phyloP scores from a whole-genome alignment of 2,888 invertebrate genomes.

The Beris morrisii region DNA sequence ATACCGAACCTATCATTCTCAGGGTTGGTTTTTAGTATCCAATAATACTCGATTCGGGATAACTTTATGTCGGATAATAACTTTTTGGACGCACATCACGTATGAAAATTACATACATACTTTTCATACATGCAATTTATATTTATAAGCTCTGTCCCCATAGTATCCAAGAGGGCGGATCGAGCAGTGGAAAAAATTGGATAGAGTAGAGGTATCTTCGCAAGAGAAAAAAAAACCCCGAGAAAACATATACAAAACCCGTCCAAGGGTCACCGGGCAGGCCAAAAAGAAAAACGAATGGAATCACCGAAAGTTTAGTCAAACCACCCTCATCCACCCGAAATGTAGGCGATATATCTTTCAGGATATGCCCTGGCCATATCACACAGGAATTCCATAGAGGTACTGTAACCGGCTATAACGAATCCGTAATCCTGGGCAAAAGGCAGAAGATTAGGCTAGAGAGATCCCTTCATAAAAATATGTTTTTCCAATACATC shows the following conservation, averaged over 20 bases:
- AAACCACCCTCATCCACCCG: constrained; percentile 10
- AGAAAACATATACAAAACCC: constrained; percentile 12
- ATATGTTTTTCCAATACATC: constrained; percentile 16
- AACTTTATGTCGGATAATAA: constrained; percentile 40
- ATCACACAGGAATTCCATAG: constrained; percentile 13
- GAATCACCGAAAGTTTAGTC: constrained; percentile 24
- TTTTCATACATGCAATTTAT: constrained; percentile 41
- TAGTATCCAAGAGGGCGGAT: constrained; percentile 28
- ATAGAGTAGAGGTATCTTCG: neutral
- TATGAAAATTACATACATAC: constrained; percentile 41
- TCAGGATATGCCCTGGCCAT: constrained; percentile 22
- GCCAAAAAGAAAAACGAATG: constrained; percentile 22
- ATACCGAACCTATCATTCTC: too few species aligned
- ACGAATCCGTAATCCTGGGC: constrained; percentile 32
- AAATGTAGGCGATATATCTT: constrained; percentile 22
- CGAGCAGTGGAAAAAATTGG: neutral
- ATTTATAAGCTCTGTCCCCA: constrained; percentile 40
- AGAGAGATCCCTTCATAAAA: constrained; percentile 33
- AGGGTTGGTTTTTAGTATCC: constrained; percentile 35
- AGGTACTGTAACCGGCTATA: constrained; percentile 7
- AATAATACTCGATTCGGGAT: constrained; percentile 38
- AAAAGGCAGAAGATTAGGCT: constrained; percentile 37
- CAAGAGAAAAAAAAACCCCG: constrained; percentile 3
- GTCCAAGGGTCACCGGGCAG: constrained; percentile 11
- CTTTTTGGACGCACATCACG: constrained; percentile 43